phyloP scores from a whole-genome alignment of 2,113 vertebrate species.

The Cheilinus undulatus region DNA sequence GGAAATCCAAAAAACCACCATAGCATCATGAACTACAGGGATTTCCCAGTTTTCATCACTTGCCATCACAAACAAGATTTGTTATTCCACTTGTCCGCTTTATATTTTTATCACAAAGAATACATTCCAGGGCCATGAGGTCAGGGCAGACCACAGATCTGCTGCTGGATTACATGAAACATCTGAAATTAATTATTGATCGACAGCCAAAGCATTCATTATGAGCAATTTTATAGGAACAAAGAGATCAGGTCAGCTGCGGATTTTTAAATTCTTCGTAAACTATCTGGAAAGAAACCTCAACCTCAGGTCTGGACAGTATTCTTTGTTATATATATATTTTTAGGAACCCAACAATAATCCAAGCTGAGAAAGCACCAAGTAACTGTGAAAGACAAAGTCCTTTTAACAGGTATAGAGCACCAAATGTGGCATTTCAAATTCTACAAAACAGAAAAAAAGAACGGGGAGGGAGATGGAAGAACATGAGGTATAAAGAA shows the following conservation, averaged over 20 bases:
- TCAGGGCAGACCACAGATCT: constrained; percentile 11
- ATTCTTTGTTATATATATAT: no score
- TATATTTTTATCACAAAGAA: constrained; percentile 54
- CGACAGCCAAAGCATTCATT: not conserved
- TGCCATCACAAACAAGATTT: constrained; percentile 51
- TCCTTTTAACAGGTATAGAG: no score
- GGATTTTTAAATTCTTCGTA: not conserved
- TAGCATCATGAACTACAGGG: constrained; percentile 18
- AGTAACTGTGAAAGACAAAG: not conserved
- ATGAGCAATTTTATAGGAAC: not conserved
- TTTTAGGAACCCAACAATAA: not conserved
- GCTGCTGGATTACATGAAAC: constrained; percentile 16
- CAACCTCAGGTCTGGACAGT: no score
- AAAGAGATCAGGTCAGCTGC: not conserved
- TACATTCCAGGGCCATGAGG: constrained; percentile 32
- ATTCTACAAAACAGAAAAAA: not conserved
- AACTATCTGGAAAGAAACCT: no score
- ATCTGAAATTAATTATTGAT: not conserved
- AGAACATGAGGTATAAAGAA: not conserved
- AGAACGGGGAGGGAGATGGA: not conserved
- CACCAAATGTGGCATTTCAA: no score
- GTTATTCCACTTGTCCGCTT: constrained; percentile 45
- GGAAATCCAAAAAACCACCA: constrained; percentile 21
- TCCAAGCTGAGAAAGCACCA: not conserved
- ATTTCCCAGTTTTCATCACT: constrained; percentile 47